Conservation (phyloP, 2,113 vertebrate species). For the Oryzias melastigma region DNA sequence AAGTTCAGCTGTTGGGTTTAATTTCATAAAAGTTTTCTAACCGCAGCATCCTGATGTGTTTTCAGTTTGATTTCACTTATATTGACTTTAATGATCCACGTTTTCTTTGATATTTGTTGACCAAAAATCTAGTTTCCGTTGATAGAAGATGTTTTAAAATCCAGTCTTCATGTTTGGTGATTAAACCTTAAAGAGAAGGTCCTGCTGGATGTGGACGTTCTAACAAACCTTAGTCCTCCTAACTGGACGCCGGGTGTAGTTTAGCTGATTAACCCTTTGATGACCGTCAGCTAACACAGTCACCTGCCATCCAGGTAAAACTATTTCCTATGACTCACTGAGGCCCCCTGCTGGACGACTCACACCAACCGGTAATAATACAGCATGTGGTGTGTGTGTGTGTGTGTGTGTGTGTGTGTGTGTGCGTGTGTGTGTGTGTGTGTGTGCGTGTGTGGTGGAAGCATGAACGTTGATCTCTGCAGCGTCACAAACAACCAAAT, state of each 20-base stretch:
- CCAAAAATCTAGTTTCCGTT: too few relatives aligned
- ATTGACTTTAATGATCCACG: too few relatives aligned
- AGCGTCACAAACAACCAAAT: too few relatives aligned
- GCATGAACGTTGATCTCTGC: too few relatives aligned
- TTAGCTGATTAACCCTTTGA: slow-evolving; percentile 18
- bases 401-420: neutral
- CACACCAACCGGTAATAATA: slow-evolving; percentile 53
- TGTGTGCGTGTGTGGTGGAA: too few relatives aligned
- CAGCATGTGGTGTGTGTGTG: slow-evolving; percentile 14
- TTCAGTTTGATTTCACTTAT: too few relatives aligned
- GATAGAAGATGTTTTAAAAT: too few relatives aligned
- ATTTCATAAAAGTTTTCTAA: too few relatives aligned
- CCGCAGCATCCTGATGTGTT: too few relatives aligned
- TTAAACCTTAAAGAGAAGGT: slow-evolving; percentile 10
- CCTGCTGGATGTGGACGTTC: slow-evolving; percentile 29
- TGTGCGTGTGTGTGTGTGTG: neutral
- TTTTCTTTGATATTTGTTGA: too few relatives aligned
- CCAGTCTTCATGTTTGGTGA: too few relatives aligned
- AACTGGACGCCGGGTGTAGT: slow-evolving; percentile 24
- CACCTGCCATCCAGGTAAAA: slow-evolving; percentile 68
- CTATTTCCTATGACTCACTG: slow-evolving; percentile 74
- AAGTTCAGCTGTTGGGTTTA: too few relatives aligned
- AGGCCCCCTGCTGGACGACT: slow-evolving; percentile 66
- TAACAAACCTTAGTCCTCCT: slow-evolving; percentile 10
- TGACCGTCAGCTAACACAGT: slow-evolving; percentile 42